Base-by-base conservation (phyloP, 2,113 vertebrate genomes). In the Leptocoma aspasia region DNA sequence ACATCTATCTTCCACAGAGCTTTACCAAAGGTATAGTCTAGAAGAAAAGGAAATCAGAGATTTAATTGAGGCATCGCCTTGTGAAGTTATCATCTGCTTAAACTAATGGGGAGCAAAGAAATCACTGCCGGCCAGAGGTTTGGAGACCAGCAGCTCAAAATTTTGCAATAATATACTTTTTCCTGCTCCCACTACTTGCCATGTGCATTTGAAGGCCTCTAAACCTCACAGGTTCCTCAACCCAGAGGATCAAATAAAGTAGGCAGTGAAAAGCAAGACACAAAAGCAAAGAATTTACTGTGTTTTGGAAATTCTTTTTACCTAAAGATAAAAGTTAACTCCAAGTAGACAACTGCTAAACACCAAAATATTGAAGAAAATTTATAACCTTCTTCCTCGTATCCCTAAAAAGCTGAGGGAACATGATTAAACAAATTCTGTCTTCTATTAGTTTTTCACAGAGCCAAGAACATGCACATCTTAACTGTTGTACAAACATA, bases 1-100 rank as follows among this genome's bases (percentile, higher is more conserved):
- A 50, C 94, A 93, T 95, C 44, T 79, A 27, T 87, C 94, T 95
- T 93, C 96, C 95, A 91, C 89, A 89, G 94, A 94, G 92, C 76
- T 92, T 96, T 91, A 97, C 65, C 57, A 91, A 95, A 95, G 96
- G 93, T 81, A 80, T 2, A 81, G 53, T 65, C 98, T 98, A 93
- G 89, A 97, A 98, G 71, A 92, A 18, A 96, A 96, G 83, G 91
- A 95, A 97, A 93, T n/a, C 50, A 86, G 41, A 94, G 37, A 49
- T 82, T 90, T 92, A 93, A 88, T 6, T 45, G 30, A 65, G 42
- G 66, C 47, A 59, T 50, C 33, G 13, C 7, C 18, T 54, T 41
- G 14, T 28, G 39, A 94, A 59, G 31, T 28, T 28, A 90, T 33
- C 57, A 85, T n/a, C 66, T 15, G 11, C 27, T 45, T 47, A 24